Base-by-base conservation (phyloP, 2,113 vertebrate species). In the Spizaetus ornatus region DNA sequence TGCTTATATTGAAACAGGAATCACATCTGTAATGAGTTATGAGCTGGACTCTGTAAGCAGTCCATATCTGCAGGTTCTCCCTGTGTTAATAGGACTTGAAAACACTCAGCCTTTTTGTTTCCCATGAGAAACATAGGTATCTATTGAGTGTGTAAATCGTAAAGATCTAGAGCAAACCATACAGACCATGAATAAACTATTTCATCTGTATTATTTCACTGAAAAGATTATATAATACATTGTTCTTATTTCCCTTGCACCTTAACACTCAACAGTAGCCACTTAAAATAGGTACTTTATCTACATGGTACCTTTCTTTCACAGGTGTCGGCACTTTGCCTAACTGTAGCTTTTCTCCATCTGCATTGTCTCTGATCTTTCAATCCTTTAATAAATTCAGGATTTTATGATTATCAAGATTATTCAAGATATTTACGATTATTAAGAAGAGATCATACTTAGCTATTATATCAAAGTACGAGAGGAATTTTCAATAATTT, bases 321-420 rank as follows among this genome's bases (percentile, higher is more conserved):
- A 56, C 8, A 16, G 95, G 50, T 63, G 91, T 20, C 70, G 74
- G 12, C 84, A 13, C 88, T 94, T 58, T 29, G 82, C 82, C 91
- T 96, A 73, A 72, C 67, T 47, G 95, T 13, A 94, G 76, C 80
- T 96, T 95, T 97, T 56, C 90, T 81, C 97, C 89, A 48, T 74
- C 86, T 97, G 81, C 53, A 52, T 63, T 55, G 47, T 59, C 94
- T 96, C 97, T 58, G 77, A 76, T 98, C 58, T 93, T 97, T 98
- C 83, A 97, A 38, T 2, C 94, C 94, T 97, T 97, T 27, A 97
- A 97, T n/a, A 97, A 98, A 98, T 81, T 81, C 56, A 96, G 89
- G 73, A 94, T 90, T 88, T 89, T 36, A 82, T 94, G 13, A 94
- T 93, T 96, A 97, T 65, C 95, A 48, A 23, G 47, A 23, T 48